These are phyloP conservation scores for Pandemis heparana DNA, from an alignment of 2,888 invertebrate genomes.

Conservation along the genomic window DNA sequence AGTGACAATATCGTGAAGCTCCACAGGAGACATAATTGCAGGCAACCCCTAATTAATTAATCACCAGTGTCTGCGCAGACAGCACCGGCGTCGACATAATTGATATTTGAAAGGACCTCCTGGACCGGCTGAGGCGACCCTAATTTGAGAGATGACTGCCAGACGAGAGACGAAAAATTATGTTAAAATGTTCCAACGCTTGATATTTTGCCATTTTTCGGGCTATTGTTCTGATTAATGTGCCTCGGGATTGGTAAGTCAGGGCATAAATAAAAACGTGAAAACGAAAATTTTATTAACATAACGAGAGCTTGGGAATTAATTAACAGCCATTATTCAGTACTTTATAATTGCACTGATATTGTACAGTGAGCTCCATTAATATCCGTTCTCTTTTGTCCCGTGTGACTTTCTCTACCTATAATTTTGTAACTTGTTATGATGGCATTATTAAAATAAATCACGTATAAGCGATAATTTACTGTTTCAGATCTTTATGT, in stretches of 20 bases:
- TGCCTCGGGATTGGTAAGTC: conserved; percentile 38
- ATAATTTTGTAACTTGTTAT: too few relatives aligned
- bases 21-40: conserved; percentile 76
- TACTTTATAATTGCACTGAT: conserved; percentile 1
- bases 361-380: neutral
- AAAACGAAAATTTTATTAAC: conserved; percentile 9
- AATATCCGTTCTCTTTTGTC: too few relatives aligned
- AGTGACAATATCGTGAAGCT: conserved; percentile 54
- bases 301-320: neutral
- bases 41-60: conserved; percentile 82
- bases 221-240: conserved; percentile 42
- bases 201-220: conserved; percentile 41
- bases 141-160: conserved; percentile 72
- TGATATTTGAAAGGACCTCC: conserved; percentile 82
- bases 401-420: too few relatives aligned
- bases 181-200: conserved; percentile 44
- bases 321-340: conserved; percentile 5
- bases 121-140: conserved; percentile 57
- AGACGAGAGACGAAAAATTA: conserved; percentile 55
- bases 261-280: conserved; percentile 12
- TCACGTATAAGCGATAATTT: too few relatives aligned
- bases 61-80: conserved; percentile 74
- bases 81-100: conserved; percentile 70
- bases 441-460: too few relatives aligned
- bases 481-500: too few relatives aligned